Evolutionary conservation across 2,888 invertebrate species (phyloP).

Genomic region (Hemaris fuciformis): DNA sequence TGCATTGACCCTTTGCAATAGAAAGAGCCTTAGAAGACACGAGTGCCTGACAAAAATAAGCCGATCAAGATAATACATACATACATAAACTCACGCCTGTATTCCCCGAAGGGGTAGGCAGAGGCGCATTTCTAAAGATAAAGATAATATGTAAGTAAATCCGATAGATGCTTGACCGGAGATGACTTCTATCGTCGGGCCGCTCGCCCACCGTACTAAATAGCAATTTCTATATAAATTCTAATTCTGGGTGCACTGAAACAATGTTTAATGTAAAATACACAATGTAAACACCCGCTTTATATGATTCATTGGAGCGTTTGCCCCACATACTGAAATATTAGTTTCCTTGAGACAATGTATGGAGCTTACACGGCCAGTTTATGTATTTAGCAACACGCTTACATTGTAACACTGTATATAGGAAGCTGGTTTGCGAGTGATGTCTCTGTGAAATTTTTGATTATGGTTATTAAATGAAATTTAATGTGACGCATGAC

Average conservation of each 20-base stretch:
- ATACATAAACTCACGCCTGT: too few species aligned
- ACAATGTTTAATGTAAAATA: conserved; percentile 52
- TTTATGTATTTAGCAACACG: conserved; percentile 15
- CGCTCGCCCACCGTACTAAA: conserved; percentile 3
- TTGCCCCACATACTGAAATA: conserved; percentile 51
- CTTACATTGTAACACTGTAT: neutral
- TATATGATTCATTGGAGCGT: conserved; percentile 57
- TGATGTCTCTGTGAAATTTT: neutral
- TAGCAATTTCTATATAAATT: conserved; percentile 25
- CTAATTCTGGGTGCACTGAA: conserved; percentile 44
- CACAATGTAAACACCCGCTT: conserved; percentile 42
- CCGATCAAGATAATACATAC: too few species aligned
- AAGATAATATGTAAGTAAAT: neutral
- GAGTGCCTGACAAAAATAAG: too few species aligned
- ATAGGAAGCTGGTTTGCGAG: neutral
- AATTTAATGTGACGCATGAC: too few species aligned
- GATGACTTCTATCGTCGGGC: neutral
- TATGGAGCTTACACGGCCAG: conserved; percentile 17
- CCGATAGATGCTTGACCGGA: neutral
- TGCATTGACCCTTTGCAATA: too few species aligned
- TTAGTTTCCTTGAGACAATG: conserved; percentile 43
- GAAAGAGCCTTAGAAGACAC: too few species aligned
- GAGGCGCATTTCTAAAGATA: too few species aligned
- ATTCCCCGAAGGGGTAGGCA: too few species aligned
- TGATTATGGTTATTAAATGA: too few species aligned